A percentile compares a stretch with the other conserved stretches of the same genome.
These are phyloP conservation scores for Hippoglossus hippoglossus DNA, from an alignment of 2,797 vertebrate species.

Conservation along the genomic window DNA sequence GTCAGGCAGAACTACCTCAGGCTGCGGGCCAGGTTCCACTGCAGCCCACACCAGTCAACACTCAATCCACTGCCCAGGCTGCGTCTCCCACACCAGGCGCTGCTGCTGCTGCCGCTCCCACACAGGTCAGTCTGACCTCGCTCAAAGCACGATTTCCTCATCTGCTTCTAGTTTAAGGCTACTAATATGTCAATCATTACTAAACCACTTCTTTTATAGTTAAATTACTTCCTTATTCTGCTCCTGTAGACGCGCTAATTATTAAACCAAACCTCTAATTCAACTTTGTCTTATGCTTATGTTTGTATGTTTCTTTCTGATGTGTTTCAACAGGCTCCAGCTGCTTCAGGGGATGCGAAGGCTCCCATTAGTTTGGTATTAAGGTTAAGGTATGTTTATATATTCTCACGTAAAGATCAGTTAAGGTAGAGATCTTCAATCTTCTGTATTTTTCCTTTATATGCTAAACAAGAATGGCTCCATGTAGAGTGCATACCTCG, in stretches of 20 bases:
- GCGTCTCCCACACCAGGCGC: constrained; percentile 67
- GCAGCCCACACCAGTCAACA: constrained; percentile 83
- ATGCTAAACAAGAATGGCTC: too few species aligned
- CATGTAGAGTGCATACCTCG: too few species aligned
- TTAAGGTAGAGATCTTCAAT: not conserved
- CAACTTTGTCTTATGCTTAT: not conserved
- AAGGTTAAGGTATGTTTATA: constrained; percentile 90
- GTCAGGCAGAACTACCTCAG: constrained; percentile 93
- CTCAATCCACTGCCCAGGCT: constrained; percentile 80
- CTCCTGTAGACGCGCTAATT: not conserved
- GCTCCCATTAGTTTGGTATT: constrained; percentile 96
- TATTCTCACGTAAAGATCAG: not conserved
- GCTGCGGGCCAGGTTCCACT: constrained; percentile 83
- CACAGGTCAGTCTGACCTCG: constrained; percentile 53
- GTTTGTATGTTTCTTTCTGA: not conserved
- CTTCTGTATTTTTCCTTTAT: too few species aligned
- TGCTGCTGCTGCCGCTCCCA: constrained; percentile 31
- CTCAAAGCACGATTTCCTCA: not conserved
- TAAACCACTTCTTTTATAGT: too few species aligned
- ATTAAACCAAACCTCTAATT: not conserved
- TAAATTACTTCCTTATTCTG: not conserved
- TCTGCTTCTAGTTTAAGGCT: not conserved
- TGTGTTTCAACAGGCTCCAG: constrained; percentile 61
- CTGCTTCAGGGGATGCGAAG: constrained; percentile 67
- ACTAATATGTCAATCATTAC: not conserved